phyloP scores from a whole-genome alignment of 2,797 vertebrate species.

The Hipposideros larvatus region DNA sequence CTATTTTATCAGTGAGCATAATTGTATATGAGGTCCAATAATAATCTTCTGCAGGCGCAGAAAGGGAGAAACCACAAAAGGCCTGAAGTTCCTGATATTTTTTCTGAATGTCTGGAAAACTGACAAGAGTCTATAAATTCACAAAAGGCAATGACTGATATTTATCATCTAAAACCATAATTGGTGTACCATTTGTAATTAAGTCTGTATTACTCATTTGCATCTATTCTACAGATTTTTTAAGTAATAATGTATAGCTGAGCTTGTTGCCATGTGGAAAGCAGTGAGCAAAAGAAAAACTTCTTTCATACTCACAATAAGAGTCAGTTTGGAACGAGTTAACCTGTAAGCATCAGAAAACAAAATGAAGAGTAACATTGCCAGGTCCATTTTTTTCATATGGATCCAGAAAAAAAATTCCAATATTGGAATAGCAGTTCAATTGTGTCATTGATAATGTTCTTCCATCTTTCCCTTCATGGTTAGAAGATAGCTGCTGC shows the following conservation, averaged over 20 bases:
- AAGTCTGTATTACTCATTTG: neutral
- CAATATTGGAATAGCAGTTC: neutral
- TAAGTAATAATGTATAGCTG: neutral
- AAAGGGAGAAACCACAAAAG: neutral
- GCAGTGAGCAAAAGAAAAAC: neutral
- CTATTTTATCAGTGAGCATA: neutral
- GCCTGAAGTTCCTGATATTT: neutral
- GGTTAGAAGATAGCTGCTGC: neutral
- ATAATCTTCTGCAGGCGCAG: neutral
- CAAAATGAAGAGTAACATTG: neutral
- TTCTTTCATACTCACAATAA: neutral
- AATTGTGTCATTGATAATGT: neutral
- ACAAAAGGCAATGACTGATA: neutral
- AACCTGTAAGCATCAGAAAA: neutral
- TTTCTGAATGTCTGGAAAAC: neutral
- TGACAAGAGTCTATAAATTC: neutral
- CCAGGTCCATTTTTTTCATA: neutral
- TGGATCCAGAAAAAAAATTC: neutral
- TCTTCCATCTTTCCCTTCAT: neutral
- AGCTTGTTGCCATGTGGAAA: neutral
- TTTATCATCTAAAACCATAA: neutral
- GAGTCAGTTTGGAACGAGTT: neutral
- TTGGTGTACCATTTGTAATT: neutral
- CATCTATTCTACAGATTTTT: neutral
- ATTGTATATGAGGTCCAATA: neutral